phyloP scores from a whole-genome alignment of 2,888 invertebrate species.

The Stenichneumon culpator region DNA sequence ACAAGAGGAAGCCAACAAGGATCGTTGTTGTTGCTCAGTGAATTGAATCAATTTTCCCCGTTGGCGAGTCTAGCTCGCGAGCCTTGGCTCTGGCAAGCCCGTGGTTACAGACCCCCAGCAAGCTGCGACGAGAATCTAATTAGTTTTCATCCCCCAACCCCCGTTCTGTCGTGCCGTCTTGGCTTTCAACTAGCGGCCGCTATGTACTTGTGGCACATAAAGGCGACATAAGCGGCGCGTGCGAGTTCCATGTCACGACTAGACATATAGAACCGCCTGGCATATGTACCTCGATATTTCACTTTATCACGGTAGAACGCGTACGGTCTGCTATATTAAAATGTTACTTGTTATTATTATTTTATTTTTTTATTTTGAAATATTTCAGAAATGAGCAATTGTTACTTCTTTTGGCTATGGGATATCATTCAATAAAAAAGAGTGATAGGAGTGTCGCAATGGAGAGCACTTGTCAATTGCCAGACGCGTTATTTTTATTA shows the following conservation, averaged over 20 bases:
- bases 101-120: background rate
- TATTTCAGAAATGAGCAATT: background rate
- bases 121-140: constrained; percentile 59
- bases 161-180: too few species aligned
- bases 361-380: background rate
- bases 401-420: too few species aligned
- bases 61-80: constrained; percentile 43
- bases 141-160: constrained; percentile 49
- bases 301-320: background rate
- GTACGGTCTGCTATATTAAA: background rate
- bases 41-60: constrained; percentile 72
- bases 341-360: background rate
- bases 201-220: background rate
- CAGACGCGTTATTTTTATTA: background rate
- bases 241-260: background rate
- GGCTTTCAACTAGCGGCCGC: background rate
- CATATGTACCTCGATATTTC: background rate
- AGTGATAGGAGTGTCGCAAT: too few species aligned
- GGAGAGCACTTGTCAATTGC: too few species aligned
- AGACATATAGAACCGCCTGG: background rate
- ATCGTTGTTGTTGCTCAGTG: constrained; percentile 50
- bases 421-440: too few species aligned
- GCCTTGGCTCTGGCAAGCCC: background rate
- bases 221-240: constrained; percentile 7
- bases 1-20: constrained; percentile 62